A percentile compares a stretch with the other conserved stretches of the same genome.
These are phyloP conservation scores for Cyprinus carpio DNA, from an alignment of 2,113 vertebrate genomes.

Conservation along the genomic window DNA sequence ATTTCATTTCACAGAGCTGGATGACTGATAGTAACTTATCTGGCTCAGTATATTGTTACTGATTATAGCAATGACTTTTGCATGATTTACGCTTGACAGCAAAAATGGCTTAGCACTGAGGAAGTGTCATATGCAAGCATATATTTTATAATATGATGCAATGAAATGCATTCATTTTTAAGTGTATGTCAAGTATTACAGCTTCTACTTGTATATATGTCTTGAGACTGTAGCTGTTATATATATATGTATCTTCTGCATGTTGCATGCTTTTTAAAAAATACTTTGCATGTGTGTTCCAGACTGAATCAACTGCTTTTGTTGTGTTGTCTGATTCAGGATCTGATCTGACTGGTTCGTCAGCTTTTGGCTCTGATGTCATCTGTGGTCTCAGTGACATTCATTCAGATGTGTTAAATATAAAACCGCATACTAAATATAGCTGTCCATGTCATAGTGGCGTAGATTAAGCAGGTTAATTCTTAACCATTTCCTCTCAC, in stretches of 20 bases:
- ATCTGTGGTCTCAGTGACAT: neutral
- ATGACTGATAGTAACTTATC: neutral
- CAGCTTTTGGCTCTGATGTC: neutral
- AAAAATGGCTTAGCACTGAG: neutral
- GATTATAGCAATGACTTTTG: neutral
- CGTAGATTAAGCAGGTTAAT: neutral
- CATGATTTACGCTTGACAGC: neutral
- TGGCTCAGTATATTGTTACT: neutral
- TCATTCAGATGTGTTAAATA: conserved; percentile 1
- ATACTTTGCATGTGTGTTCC: neutral
- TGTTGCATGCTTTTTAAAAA: neutral
- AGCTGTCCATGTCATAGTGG: neutral
- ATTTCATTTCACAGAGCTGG: conserved; percentile 10
- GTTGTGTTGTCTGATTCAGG: neutral
- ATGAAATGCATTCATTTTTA: no score
- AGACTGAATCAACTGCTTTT: neutral
- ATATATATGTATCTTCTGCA: neutral
- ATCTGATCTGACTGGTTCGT: neutral
- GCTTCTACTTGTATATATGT: neutral
- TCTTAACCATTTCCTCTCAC: neutral
- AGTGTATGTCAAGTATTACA: neutral
- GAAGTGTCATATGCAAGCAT: neutral
- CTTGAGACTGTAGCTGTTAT: neutral
- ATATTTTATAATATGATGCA: neutral
- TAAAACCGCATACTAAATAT: conserved; percentile 20